Conservation (phyloP, 2,113 vertebrate genomes). For the Spermophilus dauricus region DNA sequence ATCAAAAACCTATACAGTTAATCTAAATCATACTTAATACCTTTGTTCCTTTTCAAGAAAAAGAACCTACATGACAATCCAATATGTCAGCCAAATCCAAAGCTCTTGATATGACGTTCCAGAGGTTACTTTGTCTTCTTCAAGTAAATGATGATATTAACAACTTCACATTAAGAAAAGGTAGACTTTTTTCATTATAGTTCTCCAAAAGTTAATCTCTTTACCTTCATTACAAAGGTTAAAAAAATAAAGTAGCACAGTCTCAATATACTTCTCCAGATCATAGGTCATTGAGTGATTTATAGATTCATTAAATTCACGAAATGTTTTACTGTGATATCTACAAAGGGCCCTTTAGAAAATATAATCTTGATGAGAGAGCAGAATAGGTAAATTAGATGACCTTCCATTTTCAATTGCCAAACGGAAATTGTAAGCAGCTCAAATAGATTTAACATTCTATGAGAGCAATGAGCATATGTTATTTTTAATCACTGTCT, state of each 20-base stretch:
- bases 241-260: neutral
- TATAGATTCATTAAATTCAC: neutral
- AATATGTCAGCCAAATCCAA: neutral
- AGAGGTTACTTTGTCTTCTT: neutral
- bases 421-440: neutral
- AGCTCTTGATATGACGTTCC: neutral
- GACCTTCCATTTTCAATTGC: neutral
- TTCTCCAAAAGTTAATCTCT: neutral
- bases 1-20: neutral
- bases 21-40: neutral
- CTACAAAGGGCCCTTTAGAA: neutral
- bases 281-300: neutral
- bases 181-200: neutral
- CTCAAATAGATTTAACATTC: constrained; percentile 1
- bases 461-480: neutral
- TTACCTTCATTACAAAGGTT: neutral
- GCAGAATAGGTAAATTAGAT: neutral
- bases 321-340: neutral
- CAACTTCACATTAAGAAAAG: neutral
- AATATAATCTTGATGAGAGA: constrained; percentile 2
- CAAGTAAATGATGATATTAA: neutral
- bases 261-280: neutral
- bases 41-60: neutral
- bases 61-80: neutral
- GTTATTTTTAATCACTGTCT: neutral